phyloP scores from a whole-genome alignment of 2,797 vertebrate species.

The Chelon labrosus region DNA sequence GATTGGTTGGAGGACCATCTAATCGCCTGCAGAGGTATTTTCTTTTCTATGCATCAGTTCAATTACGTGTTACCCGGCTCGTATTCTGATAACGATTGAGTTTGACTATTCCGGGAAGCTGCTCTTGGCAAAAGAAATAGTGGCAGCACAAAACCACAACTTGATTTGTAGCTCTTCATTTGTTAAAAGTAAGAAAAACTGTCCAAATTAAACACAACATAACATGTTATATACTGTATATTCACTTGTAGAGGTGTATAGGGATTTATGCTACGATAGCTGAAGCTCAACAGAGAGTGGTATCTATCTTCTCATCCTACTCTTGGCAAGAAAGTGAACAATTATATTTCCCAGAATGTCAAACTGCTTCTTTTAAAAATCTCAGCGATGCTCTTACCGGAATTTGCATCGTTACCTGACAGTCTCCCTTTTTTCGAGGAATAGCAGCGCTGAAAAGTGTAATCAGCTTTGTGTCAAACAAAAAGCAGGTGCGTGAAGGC shows the following conservation, averaged over 20 bases:
- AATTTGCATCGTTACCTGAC: conserved; percentile 59
- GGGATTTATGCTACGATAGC: too few species aligned
- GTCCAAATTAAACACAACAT: too few species aligned
- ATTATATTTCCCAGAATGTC: conserved; percentile 13
- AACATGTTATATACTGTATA: too few species aligned
- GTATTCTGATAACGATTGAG: too few species aligned
- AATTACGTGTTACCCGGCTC: too few species aligned
- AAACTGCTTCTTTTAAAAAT: conserved; percentile 35
- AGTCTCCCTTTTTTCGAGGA: conserved; percentile 35
- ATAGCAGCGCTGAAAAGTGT: conserved; percentile 62
- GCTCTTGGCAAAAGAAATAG: too few species aligned
- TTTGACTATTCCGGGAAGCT: too few species aligned
- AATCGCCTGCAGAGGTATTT: too few species aligned
- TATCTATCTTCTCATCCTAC: neutral
- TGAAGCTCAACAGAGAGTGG: neutral
- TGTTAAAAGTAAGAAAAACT: too few species aligned
- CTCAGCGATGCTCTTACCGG: conserved; percentile 4
- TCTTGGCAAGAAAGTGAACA: neutral
- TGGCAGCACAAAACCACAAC: neutral
- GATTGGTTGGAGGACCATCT: too few species aligned
- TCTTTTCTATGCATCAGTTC: too few species aligned
- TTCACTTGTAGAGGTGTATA: too few species aligned
- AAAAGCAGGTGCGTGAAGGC: conserved; percentile 73
- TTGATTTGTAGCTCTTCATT: neutral
- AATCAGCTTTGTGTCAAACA: conserved; percentile 74